Percentiles rank a stretch among this genome's conserved stretches.
These are phyloP conservation scores for Brachionus calyciflorus DNA, from an alignment of 1,140 invertebrate genomes.

Conservation along the genomic window DNA sequence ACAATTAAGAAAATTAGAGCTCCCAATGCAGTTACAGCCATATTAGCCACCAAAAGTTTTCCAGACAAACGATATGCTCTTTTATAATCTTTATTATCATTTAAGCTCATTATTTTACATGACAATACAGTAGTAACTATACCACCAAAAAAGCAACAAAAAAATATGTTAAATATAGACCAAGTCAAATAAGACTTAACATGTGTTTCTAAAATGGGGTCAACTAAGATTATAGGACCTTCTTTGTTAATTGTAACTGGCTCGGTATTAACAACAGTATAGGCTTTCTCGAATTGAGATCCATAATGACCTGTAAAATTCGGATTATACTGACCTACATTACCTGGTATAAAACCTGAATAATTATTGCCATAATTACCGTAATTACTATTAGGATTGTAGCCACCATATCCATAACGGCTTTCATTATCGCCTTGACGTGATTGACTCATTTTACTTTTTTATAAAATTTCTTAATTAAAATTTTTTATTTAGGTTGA, in stretches of 20 bases:
- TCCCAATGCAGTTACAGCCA: constrained; percentile 40
- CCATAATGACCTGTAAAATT: constrained; percentile 26
- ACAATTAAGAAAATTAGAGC: constrained; percentile 32
- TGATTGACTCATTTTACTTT: constrained; percentile 38
- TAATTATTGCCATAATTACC: constrained; percentile 16
- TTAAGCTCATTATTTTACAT: constrained; percentile 34
- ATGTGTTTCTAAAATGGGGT: constrained; percentile 16
- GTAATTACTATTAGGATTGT: constrained; percentile 26
- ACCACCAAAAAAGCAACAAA: constrained; percentile 36
- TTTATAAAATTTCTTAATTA: not conserved
- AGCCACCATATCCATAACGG: constrained; percentile 11
- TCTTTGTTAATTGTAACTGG: constrained; percentile 8
- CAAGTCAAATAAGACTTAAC: constrained; percentile 44
- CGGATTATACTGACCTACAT: constrained; percentile 21
- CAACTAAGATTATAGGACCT: constrained; percentile 22
- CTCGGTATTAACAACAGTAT: constrained; percentile 30
- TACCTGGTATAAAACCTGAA: not conserved
- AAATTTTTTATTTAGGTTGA: constrained; percentile 27
- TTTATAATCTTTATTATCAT: constrained; percentile 34
- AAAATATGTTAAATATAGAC: constrained; percentile 35
- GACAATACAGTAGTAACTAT: constrained; percentile 32
- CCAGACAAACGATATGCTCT: not conserved
- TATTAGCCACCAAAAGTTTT: constrained; percentile 37
- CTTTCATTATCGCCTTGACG: constrained; percentile 11
- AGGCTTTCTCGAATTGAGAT: constrained; percentile 32